Evolutionary conservation across 2,888 invertebrate genomes (phyloP).

Genomic region (Petrolisthes manimaculis): DNA sequence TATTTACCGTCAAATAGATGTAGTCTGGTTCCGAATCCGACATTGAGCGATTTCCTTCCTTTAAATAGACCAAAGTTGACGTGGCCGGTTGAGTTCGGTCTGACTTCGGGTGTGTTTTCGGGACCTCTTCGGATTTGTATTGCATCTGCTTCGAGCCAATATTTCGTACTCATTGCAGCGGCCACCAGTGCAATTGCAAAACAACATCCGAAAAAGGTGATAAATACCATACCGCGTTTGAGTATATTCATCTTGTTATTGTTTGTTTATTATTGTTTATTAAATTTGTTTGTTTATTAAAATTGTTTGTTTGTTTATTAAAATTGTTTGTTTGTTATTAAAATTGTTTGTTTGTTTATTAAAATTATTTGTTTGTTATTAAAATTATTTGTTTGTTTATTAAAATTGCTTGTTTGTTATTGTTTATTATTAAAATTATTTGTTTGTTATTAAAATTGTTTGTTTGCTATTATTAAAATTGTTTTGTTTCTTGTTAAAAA

Average conservation of each 20-base stretch:
- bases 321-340: too few species aligned
- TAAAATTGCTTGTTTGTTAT: too few species aligned
- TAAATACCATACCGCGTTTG: slow-evolving; percentile 82
- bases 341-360: too few species aligned
- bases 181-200: slow-evolving; percentile 82
- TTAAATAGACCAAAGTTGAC: slow-evolving; percentile 58
- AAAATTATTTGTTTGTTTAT: too few species aligned
- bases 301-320: too few species aligned
- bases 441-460: too few species aligned
- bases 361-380: too few species aligned
- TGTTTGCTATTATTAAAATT: too few species aligned
- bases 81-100: slow-evolving; percentile 57
- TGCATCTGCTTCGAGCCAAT: slow-evolving; percentile 85
- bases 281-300: too few species aligned
- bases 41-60: slow-evolving; percentile 53
- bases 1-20: slow-evolving; percentile 44
- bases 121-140: slow-evolving; percentile 70
- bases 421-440: too few species aligned
- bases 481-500: too few species aligned
- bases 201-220: slow-evolving; percentile 85
- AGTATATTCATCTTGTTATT: slow-evolving; percentile 77
- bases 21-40: slow-evolving; percentile 50
- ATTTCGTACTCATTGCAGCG: slow-evolving; percentile 85
- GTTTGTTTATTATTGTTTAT: too few species aligned
- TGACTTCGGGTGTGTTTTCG: slow-evolving; percentile 40